phyloP scores from a whole-genome alignment of 2,113 vertebrate species.

The Scolopax mira region DNA sequence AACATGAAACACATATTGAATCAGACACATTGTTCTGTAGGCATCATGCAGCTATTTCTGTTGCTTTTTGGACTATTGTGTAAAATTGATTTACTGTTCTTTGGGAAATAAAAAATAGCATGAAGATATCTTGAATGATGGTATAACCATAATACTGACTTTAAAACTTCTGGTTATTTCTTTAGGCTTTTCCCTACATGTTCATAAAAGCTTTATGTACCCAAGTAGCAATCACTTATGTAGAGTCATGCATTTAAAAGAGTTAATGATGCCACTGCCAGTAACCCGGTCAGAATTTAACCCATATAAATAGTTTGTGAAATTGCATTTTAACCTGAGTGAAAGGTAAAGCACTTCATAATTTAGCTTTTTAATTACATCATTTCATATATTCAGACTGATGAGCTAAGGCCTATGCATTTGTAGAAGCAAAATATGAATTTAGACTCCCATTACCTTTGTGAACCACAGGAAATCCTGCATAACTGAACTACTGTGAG shows the following conservation, averaged over 20 bases:
- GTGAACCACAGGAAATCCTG: conserved; percentile 99
- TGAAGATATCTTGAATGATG: not conserved
- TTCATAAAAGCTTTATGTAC: not conserved
- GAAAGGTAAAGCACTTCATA: not conserved
- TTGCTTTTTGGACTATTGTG: not conserved
- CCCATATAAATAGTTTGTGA: not conserved
- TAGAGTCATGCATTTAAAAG: not conserved
- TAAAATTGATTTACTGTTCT: not conserved
- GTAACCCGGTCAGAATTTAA: not conserved
- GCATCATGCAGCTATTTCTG: not conserved
- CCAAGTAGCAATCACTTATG: not conserved
- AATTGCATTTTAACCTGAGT: not conserved
- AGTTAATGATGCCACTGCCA: not conserved
- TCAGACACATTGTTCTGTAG: not conserved
- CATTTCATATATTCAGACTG: not conserved
- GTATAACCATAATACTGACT: not conserved
- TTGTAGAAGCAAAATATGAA: conserved; percentile 13
- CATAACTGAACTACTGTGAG: conserved; percentile 88
- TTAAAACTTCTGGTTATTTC: not conserved
- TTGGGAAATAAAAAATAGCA: not conserved
- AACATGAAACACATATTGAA: not conserved
- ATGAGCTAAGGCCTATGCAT: not conserved
- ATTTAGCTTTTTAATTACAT: not conserved
- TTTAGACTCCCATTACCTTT: conserved; percentile 81
- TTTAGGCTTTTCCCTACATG: not conserved